Evolutionary conservation across 2,113 vertebrate species (phyloP), one percentile per base, ranked within the genome.

Genomic region (Neogobius melanostomus): DNA sequence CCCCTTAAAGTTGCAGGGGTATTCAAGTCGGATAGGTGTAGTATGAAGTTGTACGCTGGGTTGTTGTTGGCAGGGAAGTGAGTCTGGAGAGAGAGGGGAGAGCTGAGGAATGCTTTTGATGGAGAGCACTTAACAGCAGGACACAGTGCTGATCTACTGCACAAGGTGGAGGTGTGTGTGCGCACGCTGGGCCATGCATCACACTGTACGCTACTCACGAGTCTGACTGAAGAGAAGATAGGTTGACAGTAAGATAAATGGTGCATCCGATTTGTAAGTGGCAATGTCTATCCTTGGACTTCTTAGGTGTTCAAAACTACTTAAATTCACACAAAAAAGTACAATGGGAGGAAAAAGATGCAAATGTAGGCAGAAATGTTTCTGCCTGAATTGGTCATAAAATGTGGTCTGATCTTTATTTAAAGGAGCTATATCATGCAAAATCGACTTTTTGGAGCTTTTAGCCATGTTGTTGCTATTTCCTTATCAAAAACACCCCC

Each of bases 71-170:
- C 87, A 82, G 75, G 54, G 43, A 69, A 71, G 74, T 44, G 66
- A 87, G 86, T 80, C 77, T 74, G 84, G 71, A 77, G 84, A 3
- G 66, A 66, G 84, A 76, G 77, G 76, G 74, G 80, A 81, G 75
- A 79, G 79, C 72, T 0, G 60, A 84, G 87, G 88, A 88, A 87
- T 89, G 89, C 85, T 79, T 86, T 86, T 85, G 82, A 87, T 79
- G 77, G 79, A 76, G 81, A 65, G 73, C 68, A 71, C 66, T 73
- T 71, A 85, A 81, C 85, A 87, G 82, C 74, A 15, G 85, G 84
- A 85, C 69, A 56, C 68, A 71, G 79, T 59, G 36, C 52, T 83
- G 83, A 84, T 84, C 76, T 77, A 83, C 79, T 75, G 75, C 10
- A 3, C 49, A 69, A 76, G 77, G 76, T 78, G 69, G 74, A 85